Percentiles rank a stretch among this genome's conserved stretches.
Evolutionary conservation across 2,888 invertebrate genomes (phyloP).

Genomic region (Drosophila koepferae): DNA sequence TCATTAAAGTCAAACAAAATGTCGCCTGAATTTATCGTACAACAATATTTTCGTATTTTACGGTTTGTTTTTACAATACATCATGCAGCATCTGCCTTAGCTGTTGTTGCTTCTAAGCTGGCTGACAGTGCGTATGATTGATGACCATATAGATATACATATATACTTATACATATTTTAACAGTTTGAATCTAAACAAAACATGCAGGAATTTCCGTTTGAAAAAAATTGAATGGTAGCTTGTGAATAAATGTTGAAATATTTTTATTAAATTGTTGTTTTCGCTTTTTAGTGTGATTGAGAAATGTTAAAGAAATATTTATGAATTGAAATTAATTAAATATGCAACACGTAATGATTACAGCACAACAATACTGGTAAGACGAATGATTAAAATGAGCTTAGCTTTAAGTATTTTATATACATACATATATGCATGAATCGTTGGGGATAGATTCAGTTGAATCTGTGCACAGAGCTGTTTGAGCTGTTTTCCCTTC

Average conservation of each 20-base stretch:
- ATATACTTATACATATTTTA: neutral
- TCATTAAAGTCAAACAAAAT: constrained; percentile 67
- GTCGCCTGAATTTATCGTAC: constrained; percentile 50
- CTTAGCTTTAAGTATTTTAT: neutral
- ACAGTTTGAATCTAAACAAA: neutral
- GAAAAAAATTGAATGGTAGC: neutral
- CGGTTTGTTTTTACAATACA: constrained; percentile 38
- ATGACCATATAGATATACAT: constrained; percentile 38
- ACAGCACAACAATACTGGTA: constrained; percentile 77
- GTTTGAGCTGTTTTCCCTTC: neutral
- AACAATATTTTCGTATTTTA: constrained; percentile 19
- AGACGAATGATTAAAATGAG: constrained; percentile 32
- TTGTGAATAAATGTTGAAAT: neutral
- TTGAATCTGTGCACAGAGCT: constrained; percentile 1
- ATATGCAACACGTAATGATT: constrained; percentile 70
- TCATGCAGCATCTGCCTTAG: constrained; percentile 45
- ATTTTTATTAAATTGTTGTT: neutral
- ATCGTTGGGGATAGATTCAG: neutral
- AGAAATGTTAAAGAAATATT: constrained; percentile 22
- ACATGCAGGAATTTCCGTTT: neutral
- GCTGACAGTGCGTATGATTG: constrained; percentile 69
- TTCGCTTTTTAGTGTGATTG: constrained; percentile 3
- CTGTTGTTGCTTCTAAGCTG: constrained; percentile 20
- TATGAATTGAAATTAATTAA: constrained; percentile 9
- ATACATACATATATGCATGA: neutral